Evolutionary conservation across 1,140 invertebrate species (phyloP), one percentile per base, ranked within the genome.

Genomic region (Achroia grisella): DNA sequence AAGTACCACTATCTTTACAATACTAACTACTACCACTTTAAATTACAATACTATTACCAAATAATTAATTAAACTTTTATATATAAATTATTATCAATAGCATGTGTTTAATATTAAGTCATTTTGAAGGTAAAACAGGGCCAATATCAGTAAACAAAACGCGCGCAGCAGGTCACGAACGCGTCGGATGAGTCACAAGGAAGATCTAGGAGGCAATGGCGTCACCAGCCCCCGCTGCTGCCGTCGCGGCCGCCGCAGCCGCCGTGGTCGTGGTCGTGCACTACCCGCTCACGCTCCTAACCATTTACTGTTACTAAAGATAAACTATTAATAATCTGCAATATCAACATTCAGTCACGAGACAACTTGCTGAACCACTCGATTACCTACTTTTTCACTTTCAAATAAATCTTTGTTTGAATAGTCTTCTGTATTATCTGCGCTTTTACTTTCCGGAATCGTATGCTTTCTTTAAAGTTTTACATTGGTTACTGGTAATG

Each of bases 201-300:
- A 84, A 79, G 75, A 78, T 76, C 68, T 68, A 70, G 70, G 62
- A 63, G 56, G 54, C 44, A 79, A 23, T 84, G 80, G 61, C 80
- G 76, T 84, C 80, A 84, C 65, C 63, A 41, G 29, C 30, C 13
- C 0, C 10, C 23, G 10, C 27, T 15, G 10, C 15, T 4, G n/a
- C 15, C 17, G 15, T 2, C 23, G 33, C 17, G 10, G n/a, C 10
- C 23, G 10, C 27, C 36, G 10, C 15, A 11, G n/a, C 15, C 17
- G 15, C 8, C 23, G 17, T 6, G 6, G 17, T 6, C 17, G 17
- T 6, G 2, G 6, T 23, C 17, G 17, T 29, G 37, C n/a, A 0
- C 27, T 28, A 6, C 17, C 17, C 17, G 17, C 17, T 23, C 17
- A 23, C 17, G 17, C 17, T 23, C 17, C 17, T 3, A 3, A 6